A percentile compares a stretch with the other conserved stretches of the same genome.
Evolutionary conservation across 2,888 invertebrate species (phyloP).

Genomic region (Resseliella maxima): DNA sequence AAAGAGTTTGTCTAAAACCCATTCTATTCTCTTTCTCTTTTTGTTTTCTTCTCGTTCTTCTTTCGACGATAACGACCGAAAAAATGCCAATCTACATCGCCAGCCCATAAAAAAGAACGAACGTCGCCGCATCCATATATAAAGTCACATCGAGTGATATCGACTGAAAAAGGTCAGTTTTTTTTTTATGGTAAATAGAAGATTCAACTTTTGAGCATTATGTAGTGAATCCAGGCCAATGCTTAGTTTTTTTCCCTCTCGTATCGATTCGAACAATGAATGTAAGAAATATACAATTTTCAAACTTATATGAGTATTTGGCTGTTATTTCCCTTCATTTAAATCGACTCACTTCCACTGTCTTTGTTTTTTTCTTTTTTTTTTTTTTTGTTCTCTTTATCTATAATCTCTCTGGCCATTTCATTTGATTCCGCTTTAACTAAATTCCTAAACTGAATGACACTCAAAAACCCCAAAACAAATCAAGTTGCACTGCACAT

Average conservation of each 20-base stretch:
- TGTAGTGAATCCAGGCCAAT: too few species aligned
- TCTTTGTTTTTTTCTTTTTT: too few species aligned
- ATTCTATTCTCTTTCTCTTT: too few species aligned
- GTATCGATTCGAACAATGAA: too few species aligned
- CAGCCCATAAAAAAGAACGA: neutral
- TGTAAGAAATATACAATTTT: too few species aligned
- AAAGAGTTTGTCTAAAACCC: neutral
- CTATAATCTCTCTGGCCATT: neutral
- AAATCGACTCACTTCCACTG: neutral
- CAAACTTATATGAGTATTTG: neutral
- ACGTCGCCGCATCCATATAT: neutral
- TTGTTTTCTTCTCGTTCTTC: neutral
- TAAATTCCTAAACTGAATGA: too few species aligned
- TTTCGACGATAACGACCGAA: slow-evolving; percentile 12
- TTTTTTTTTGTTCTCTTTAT: neutral
- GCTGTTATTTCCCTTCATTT: slow-evolving; percentile 23
- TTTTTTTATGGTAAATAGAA: neutral
- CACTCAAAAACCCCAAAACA: too few species aligned
- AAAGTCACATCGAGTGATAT: neutral
- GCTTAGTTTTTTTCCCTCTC: too few species aligned
- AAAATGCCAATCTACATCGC: slow-evolving; percentile 17
- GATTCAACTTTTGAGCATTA: neutral
- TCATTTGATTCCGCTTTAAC: neutral
- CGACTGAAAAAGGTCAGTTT: slow-evolving; percentile 35
- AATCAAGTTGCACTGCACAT: neutral